Evolutionary conservation across 2,113 vertebrate species (phyloP).

Genomic region (Microtus ochrogaster): DNA sequence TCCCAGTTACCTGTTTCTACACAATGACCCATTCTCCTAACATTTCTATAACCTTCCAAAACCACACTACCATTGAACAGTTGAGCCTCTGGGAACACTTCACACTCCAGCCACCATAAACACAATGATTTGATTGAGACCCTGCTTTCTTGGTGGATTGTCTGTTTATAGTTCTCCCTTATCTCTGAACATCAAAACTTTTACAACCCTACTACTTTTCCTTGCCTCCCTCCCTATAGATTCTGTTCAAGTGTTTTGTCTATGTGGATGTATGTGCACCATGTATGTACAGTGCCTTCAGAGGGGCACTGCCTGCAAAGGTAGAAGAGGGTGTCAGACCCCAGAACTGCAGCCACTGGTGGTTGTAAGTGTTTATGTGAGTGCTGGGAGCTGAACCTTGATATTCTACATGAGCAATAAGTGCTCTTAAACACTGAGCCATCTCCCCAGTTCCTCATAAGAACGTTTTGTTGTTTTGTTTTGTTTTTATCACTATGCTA

Average conservation of each 20-base stretch:
- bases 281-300: too few relatives aligned
- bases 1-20: background rate
- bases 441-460: background rate
- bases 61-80: too few relatives aligned
- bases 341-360: background rate
- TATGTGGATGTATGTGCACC: background rate
- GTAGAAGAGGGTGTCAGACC: background rate
- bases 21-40: background rate
- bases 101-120: background rate
- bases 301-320: background rate
- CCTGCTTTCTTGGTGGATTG: background rate
- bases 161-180: background rate
- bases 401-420: background rate
- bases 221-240: background rate
- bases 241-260: background rate
- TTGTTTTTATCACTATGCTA: background rate
- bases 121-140: background rate
- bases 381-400: background rate
- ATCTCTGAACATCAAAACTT: background rate
- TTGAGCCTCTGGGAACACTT: background rate
- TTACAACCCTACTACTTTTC: background rate
- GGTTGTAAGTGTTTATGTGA: background rate
- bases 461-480: background rate
- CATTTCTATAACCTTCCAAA: background rate
- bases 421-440: background rate